A percentile compares a stretch with the other conserved stretches of the same genome.
These are phyloP conservation scores for Arge pagana DNA, from an alignment of 2,888 invertebrate genomes.

Conservation along the genomic window DNA sequence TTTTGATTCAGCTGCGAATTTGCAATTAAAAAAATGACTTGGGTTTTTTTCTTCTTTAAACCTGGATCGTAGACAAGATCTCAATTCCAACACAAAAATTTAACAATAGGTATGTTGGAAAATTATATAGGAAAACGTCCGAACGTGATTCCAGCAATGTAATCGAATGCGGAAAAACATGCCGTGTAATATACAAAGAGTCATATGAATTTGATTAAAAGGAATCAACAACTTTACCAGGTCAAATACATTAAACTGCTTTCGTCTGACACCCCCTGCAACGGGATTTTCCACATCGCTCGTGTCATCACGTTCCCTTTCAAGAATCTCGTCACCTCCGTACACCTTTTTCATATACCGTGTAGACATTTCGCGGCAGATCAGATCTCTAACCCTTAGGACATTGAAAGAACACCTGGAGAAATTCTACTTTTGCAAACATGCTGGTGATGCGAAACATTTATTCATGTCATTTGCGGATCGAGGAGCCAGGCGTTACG, in stretches of 20 bases:
- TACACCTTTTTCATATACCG: constrained; percentile 70
- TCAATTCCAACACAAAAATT: neutral
- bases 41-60: neutral
- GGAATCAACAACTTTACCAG: constrained; percentile 64
- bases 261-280: constrained; percentile 61
- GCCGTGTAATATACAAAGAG: no score
- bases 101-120: constrained; percentile 2
- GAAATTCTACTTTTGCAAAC: no score
- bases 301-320: constrained; percentile 60
- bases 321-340: constrained; percentile 62
- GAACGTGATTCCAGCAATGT: no score
- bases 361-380: constrained; percentile 72
- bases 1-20: constrained; percentile 69
- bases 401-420: no score
- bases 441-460: no score
- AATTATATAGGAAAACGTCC: no score
- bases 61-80: neutral
- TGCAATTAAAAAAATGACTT: constrained; percentile 23
- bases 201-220: no score
- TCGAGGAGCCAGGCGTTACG: no score
- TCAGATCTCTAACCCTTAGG: no score
- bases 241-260: constrained; percentile 69
- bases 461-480: no score
- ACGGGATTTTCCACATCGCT: constrained; percentile 61
- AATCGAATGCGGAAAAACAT: no score